These are phyloP conservation scores for Ispidina lecontei DNA, from an alignment of 2,797 vertebrate genomes.

Conservation along the genomic window DNA sequence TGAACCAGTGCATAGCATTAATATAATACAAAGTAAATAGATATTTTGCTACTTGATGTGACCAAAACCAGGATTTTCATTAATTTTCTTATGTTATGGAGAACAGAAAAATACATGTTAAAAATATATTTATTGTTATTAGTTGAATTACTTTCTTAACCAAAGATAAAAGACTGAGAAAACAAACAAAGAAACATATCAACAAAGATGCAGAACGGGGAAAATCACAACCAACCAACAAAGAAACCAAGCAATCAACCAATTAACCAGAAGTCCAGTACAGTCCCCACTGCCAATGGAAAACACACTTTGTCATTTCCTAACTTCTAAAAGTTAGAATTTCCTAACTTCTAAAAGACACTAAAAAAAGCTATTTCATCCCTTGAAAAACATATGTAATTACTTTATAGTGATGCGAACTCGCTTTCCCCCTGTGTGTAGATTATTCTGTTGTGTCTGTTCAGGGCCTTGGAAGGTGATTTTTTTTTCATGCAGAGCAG, in stretches of 20 bases:
- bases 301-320: neutral
- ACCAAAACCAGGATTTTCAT: neutral
- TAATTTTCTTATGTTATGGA: neutral
- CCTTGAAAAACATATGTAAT: neutral
- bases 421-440: neutral
- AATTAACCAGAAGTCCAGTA: neutral
- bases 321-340: no score
- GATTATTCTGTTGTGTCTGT: neutral
- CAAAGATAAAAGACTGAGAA: neutral
- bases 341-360: neutral
- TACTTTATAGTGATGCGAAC: neutral
- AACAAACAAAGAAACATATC: neutral
- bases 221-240: neutral
- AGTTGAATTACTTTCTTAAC: neutral
- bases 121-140: neutral
- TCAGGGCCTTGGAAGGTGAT: neutral
- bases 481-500: neutral
- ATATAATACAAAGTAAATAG: neutral
- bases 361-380: neutral
- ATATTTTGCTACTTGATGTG: neutral
- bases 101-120: neutral
- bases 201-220: neutral
- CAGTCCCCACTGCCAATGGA: neutral
- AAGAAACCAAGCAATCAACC: neutral
- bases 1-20: neutral